These are phyloP conservation scores for Rutilus rutilus DNA, from an alignment of 2,113 vertebrate species.

Conservation along the genomic window DNA sequence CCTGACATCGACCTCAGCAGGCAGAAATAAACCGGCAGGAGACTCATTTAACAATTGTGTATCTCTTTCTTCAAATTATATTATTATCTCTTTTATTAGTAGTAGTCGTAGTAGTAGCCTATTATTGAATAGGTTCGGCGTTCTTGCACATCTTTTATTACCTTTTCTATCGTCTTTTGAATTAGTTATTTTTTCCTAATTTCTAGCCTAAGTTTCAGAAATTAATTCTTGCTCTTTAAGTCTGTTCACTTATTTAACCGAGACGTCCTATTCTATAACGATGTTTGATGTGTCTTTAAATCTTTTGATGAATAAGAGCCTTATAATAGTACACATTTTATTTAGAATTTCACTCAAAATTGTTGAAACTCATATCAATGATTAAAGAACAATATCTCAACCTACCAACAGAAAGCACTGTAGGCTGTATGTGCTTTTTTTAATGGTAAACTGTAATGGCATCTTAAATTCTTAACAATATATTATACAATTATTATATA, in stretches of 20 bases:
- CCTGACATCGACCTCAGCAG: not conserved
- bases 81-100: not conserved
- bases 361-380: not conserved
- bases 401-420: slow-evolving; percentile 58
- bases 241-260: not conserved
- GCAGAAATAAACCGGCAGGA: slow-evolving; percentile 4
- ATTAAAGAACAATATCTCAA: not conserved
- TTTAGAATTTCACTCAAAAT: not conserved
- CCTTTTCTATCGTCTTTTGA: not conserved
- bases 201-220: not conserved
- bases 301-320: not conserved
- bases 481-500: too few relatives aligned
- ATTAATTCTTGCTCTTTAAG: not conserved
- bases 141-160: not conserved
- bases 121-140: too few relatives aligned
- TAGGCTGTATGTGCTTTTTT: slow-evolving; percentile 43
- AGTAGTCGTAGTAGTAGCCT: too few relatives aligned
- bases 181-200: not conserved
- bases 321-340: not conserved
- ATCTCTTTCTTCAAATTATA: not conserved
- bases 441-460: slow-evolving; percentile 53
- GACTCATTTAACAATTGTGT: not conserved
- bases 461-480: not conserved
- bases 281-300: not conserved
- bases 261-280: not conserved